Evolutionary conservation across 2,888 invertebrate genomes (phyloP), one percentile per base, ranked within the genome.

Genomic region (Cylindroiulus punctatus): DNA sequence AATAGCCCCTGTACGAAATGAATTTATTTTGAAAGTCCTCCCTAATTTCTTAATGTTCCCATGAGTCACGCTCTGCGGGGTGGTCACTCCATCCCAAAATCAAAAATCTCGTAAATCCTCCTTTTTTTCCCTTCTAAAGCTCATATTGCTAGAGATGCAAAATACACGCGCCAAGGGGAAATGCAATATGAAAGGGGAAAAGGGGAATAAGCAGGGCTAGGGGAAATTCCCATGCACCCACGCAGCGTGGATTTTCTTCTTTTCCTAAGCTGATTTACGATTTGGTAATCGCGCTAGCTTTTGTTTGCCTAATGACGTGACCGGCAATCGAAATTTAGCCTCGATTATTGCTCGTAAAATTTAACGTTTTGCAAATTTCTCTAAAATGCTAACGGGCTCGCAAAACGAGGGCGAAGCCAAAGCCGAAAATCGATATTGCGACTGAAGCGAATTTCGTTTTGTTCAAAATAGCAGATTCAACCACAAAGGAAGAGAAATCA

Each of bases 311-410:
- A 76, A 76, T 76, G 76, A 76, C 76, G 76, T 76, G 76, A 76
- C 76, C 76, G 76, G 30, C 76, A 76, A 76, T 76, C 76, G 30
- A 76, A 76, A 76, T 76, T 76, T 76, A 76, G 76, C 76, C 76
- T 76, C 76, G 76, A 76, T 76, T 76, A 76, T 76, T 76, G 76
- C 76, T 76, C 76, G 76, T 76, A 76, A 76, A 76, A 76, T 76
- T 76, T 76, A 30, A 76, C 76, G 76, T 76, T 76, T 36, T 30
- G 76, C 76, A 76, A 76, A 76, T 76, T 76, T 76, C 30, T 10
- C 76, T 7, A 30, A 76, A 76, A 44, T 12, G 8, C 76, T 76
- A 76, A 76, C 76, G 76, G 76, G 76, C 76, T 76, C 12, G 26
- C 30, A 76, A 57, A n/a, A 76, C 0, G 30, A 22, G 10, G 14